phyloP scores from a whole-genome alignment of 2,888 invertebrate genomes.

The Rhagonycha fulva region DNA sequence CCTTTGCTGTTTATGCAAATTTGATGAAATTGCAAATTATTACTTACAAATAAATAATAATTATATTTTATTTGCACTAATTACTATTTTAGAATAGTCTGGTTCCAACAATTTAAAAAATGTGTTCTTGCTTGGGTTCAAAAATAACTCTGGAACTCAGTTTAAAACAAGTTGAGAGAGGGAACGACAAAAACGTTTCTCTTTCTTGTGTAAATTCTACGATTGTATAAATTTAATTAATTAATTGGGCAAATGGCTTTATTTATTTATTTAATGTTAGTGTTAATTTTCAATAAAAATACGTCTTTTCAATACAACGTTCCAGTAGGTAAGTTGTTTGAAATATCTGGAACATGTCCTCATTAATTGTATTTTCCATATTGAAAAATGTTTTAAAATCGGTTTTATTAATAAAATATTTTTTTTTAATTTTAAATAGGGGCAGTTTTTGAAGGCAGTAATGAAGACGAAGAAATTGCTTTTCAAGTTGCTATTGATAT shows the following conservation, averaged over 20 bases:
- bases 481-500: slow-evolving; percentile 19
- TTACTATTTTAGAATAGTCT: neutral
- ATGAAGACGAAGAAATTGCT: slow-evolving; percentile 19
- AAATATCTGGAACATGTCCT: neutral
- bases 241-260: neutral
- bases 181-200: slow-evolving; percentile 5
- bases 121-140: slow-evolving; percentile 17
- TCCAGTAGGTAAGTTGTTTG: slow-evolving; percentile 9
- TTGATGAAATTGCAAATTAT: neutral
- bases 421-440: slow-evolving; percentile 1
- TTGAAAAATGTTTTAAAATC: neutral
- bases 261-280: neutral
- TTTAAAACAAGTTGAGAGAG: slow-evolving; percentile 18
- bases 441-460: slow-evolving; percentile 10
- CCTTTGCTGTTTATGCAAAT: neutral
- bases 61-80: neutral
- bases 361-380: neutral
- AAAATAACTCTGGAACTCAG: slow-evolving; percentile 23
- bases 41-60: neutral
- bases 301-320: neutral
- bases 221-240: neutral
- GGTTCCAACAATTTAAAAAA: slow-evolving; percentile 20
- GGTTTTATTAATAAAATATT: neutral
- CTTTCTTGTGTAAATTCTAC: neutral
- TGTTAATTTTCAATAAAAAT: neutral